These are phyloP conservation scores for Tipula helvola DNA, from an alignment of 2,888 invertebrate species.

Conservation along the genomic window DNA sequence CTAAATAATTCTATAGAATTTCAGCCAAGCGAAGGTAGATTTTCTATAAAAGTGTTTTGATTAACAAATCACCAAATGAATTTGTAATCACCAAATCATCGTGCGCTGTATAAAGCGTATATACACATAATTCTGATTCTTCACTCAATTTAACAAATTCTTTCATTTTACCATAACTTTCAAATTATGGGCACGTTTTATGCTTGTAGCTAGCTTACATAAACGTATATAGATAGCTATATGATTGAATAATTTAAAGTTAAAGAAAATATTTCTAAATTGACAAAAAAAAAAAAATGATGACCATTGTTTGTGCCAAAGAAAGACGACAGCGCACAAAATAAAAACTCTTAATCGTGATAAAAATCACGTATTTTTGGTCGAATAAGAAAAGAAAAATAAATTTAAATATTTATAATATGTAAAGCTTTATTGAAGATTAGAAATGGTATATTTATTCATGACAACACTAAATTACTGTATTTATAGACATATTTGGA, in stretches of 20 bases:
- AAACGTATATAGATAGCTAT: neutral
- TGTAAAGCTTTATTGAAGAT: neutral
- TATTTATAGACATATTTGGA: neutral
- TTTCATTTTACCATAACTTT: neutral
- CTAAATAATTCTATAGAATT: neutral
- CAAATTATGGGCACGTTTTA: neutral
- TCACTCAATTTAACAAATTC: neutral
- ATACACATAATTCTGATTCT: neutral
- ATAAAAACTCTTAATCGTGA: neutral
- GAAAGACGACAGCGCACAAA: neutral
- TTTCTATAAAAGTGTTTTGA: neutral
- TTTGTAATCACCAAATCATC: neutral
- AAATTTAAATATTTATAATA: neutral
- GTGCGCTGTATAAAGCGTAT: neutral
- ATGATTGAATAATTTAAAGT: neutral
- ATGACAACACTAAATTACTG: neutral
- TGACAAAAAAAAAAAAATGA: neutral
- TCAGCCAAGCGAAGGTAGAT: neutral
- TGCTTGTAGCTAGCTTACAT: neutral
- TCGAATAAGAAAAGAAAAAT: neutral
- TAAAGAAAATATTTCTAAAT: neutral
- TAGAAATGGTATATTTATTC: neutral
- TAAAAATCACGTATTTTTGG: neutral
- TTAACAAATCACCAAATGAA: neutral
- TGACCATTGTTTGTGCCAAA: slow-evolving; percentile 4